Evolutionary conservation across 2,888 invertebrate genomes (phyloP).

Genomic region (Clunio marinus): DNA sequence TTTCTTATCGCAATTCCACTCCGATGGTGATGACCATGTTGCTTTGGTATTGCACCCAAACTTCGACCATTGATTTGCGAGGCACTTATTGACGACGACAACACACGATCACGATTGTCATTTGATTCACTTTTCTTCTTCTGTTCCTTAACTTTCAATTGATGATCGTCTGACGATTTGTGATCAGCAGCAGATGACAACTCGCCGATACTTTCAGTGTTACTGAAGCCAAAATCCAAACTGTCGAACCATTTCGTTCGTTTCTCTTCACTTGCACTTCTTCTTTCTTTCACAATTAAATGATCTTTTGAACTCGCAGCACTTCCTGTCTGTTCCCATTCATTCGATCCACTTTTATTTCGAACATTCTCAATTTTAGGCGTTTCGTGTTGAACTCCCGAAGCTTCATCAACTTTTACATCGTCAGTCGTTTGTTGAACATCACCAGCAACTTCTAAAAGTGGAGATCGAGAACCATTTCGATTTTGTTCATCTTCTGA

Average conservation of each 20-base stretch:
- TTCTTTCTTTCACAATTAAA: conserved; percentile 26
- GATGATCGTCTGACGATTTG: background rate
- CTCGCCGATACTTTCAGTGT: conserved; percentile 27
- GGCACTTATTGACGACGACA: conserved; percentile 35
- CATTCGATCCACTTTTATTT: conserved; percentile 49
- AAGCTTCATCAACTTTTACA: conserved; percentile 41
- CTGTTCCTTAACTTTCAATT: conserved; percentile 7
- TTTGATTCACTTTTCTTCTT: conserved; percentile 30
- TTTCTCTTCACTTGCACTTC: conserved; percentile 38
- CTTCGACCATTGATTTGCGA: conserved; percentile 39
- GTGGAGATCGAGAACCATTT: conserved; percentile 64
- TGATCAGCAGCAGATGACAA: background rate
- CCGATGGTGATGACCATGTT: conserved; percentile 50
- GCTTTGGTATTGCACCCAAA: conserved; percentile 44
- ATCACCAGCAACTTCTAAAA: conserved; percentile 58
- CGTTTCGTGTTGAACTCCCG: background rate
- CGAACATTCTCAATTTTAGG: background rate
- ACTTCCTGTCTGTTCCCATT: conserved; percentile 60
- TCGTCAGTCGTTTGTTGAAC: background rate
- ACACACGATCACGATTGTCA: too few relatives aligned
- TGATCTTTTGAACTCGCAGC: conserved; percentile 66
- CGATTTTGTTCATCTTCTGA: conserved; percentile 44
- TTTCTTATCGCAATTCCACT: conserved; percentile 22
- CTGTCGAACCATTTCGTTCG: conserved; percentile 36
- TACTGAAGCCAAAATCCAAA: conserved; percentile 31